Evolutionary conservation across 2,113 vertebrate genomes (phyloP), one percentile per base, ranked within the genome.

Genomic region (Pampusana beccarii): DNA sequence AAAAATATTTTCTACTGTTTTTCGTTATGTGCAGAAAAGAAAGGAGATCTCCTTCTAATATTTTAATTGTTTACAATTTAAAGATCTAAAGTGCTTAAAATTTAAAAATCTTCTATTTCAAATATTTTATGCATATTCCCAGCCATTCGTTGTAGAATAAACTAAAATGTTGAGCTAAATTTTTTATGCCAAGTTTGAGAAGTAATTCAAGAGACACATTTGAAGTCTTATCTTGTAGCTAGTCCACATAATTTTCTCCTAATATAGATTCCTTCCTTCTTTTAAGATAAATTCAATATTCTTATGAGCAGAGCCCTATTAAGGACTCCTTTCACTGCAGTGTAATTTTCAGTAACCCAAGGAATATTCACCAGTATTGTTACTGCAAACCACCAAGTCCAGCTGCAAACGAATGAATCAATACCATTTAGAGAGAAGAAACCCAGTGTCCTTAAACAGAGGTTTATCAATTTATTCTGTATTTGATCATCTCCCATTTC

Each of bases 241-340:
- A 29, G 29, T 69, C 96, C 85, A 84, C 10, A 50, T 88, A 0
- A 95, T 93, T 86, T 95, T 90, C 69, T 92, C 53, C 72, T 84
- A 83, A 88, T 81, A 83, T 17, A 92, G 72, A 92, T 88, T 93
- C 54, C 57, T 94, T 92, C 34, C 48, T 88, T 36, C 65, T 92
- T 90, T 92, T 80, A 95, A 90, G 38, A 86, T 29, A 80, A 93
- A 94, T 94, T 95, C 74, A 96, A 67, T 96, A 88, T 90, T 95
- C 58, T 93, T 86, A 90, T 88, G 69, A 88, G 60, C 16, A 90
- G 26, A 93, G 38, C 5, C 14, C 18, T 92, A 65, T 92, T 86
- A 92, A 84, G 17, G 65, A 67, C 34, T 66, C 20, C 25, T 86
- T 93, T 88, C 67, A 90, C 26, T 74, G 48, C 33, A 66, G 71